phyloP scores from a whole-genome alignment of 2,113 vertebrate species.

The Amphiprion percula region DNA sequence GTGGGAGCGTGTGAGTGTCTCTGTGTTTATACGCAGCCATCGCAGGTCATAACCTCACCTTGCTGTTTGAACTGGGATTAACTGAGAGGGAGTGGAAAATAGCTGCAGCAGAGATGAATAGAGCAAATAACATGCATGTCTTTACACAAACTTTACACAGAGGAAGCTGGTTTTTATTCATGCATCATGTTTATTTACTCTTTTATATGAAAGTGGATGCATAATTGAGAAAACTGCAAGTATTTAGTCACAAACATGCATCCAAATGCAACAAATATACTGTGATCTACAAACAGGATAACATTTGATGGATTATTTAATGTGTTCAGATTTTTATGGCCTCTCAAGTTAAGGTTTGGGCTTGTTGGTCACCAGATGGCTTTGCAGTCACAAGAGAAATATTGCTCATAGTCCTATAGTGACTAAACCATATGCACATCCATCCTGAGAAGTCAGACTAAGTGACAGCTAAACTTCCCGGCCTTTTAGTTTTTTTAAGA shows the following conservation, averaged over 20 bases:
- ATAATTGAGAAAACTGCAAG: not conserved
- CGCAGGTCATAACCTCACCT: constrained; percentile 67
- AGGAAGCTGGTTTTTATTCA: not conserved
- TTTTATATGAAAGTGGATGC: not conserved
- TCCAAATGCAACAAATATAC: not conserved
- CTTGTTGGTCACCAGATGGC: constrained; percentile 54
- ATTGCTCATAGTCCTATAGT: constrained; percentile 14
- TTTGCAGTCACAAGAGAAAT: constrained; percentile 43
- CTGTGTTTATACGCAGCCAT: constrained; percentile 53
- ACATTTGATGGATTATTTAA: not conserved
- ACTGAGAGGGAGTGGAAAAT: constrained; percentile 42
- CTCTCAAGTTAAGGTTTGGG: not conserved
- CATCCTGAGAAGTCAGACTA: constrained; percentile 46
- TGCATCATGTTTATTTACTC: not conserved
- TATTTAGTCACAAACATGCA: not conserved
- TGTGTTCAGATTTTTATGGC: not conserved
- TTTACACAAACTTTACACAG: constrained; percentile 7
- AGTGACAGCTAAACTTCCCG: constrained; percentile 21
- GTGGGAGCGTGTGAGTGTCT: constrained; percentile 25
- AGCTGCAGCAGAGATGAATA: constrained; percentile 31
- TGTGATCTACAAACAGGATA: not conserved
- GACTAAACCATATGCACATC: constrained; percentile 56
- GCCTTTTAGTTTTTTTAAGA: constrained; percentile 39
- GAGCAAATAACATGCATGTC: constrained; percentile 25
- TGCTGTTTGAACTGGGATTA: constrained; percentile 71